Conservation (phyloP, 2,797 vertebrate genomes). For the Glossophaga mutica region DNA sequence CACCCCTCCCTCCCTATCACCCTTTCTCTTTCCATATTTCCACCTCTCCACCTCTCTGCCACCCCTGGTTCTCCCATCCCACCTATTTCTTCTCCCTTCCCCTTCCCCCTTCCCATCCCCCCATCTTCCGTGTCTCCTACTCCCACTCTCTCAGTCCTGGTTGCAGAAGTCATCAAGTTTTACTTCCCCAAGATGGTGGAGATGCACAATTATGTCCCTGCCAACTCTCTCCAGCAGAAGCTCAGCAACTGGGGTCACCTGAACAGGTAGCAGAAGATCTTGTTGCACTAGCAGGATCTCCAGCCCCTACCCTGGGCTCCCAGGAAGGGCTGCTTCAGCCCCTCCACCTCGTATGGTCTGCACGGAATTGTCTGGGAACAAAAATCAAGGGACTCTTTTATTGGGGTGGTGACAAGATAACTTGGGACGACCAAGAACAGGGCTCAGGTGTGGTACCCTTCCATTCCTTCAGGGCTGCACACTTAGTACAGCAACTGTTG, state of each 20-base stretch:
- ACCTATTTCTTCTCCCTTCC: not conserved
- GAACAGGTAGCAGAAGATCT: slow-evolving; percentile 78
- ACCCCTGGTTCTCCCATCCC: not conserved
- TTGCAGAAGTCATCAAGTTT: slow-evolving; percentile 84
- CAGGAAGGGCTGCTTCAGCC: not conserved
- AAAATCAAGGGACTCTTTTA: slow-evolving; percentile 14
- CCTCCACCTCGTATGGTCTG: not conserved
- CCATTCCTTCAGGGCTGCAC: not conserved
- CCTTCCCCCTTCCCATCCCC: not conserved
- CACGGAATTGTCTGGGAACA: not conserved
- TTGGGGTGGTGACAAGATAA: not conserved
- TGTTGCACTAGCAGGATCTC: not conserved
- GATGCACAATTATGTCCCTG: slow-evolving; percentile 86
- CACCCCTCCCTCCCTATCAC: not conserved
- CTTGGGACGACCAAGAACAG: not conserved
- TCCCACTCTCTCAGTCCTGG: slow-evolving; percentile 71
- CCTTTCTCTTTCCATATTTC: not conserved
- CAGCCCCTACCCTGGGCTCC: not conserved
- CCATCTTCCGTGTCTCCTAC: not conserved
- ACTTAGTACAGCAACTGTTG: not conserved
- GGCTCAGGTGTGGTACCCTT: not conserved
- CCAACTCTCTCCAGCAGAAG: slow-evolving; percentile 84
- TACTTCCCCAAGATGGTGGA: slow-evolving; percentile 86
- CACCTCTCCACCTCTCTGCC: not conserved
- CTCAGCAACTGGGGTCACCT: slow-evolving; percentile 84